These are phyloP conservation scores for Macropus fuliginosus DNA, from an alignment of 2,797 vertebrate genomes.

Conservation along the genomic window DNA sequence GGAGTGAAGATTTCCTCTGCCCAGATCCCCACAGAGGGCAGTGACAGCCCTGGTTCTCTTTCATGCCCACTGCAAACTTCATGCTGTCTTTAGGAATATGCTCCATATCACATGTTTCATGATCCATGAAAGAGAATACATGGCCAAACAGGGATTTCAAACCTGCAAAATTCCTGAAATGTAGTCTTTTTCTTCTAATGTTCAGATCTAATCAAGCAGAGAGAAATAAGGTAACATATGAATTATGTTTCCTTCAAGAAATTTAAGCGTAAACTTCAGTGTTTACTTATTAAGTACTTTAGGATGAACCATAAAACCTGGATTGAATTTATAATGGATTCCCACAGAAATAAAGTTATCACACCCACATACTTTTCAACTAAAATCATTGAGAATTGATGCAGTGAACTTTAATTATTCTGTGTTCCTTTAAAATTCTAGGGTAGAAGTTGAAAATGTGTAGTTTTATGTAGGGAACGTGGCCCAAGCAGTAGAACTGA, in stretches of 20 bases:
- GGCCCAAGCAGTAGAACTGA: too few relatives aligned
- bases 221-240: background rate
- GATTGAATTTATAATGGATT: slow-evolving; percentile 15
- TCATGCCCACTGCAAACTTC: background rate
- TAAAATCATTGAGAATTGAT: background rate
- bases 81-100: background rate
- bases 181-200: background rate
- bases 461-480: background rate
- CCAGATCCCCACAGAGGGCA: background rate
- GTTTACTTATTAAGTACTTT: background rate
- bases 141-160: background rate
- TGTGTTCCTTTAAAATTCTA: background rate
- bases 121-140: background rate
- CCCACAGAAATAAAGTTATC: background rate
- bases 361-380: background rate
- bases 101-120: background rate
- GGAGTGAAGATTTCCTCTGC: background rate
- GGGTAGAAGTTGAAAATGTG: background rate
- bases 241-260: slow-evolving; percentile 1
- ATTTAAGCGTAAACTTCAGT: background rate
- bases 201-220: background rate
- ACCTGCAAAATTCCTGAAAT: background rate
- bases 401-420: background rate
- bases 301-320: background rate
- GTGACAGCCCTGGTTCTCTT: background rate